A percentile compares a stretch with the other conserved stretches of the same genome.
phyloP scores from a whole-genome alignment of 2,113 vertebrate species.

The Epinephelus moara region DNA sequence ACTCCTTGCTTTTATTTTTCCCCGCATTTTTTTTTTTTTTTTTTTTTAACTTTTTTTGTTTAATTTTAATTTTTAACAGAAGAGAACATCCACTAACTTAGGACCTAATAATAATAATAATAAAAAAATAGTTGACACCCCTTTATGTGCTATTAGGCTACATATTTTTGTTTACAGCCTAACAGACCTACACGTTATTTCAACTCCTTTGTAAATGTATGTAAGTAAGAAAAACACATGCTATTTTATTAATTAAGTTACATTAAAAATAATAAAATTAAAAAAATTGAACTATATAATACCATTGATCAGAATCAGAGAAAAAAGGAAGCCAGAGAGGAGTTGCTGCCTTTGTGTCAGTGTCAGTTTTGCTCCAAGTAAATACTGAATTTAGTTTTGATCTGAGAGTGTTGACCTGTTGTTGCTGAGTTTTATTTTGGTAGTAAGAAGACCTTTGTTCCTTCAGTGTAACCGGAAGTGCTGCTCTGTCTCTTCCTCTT shows the following conservation, averaged over 20 bases:
- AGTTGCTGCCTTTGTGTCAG: neutral
- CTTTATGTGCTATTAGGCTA: too few relatives aligned
- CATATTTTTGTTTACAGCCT: too few relatives aligned
- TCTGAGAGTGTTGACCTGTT: neutral
- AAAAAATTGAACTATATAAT: neutral
- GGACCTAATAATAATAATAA: too few relatives aligned
- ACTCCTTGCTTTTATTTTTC: too few relatives aligned
- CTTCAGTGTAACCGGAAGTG: constrained; percentile 7
- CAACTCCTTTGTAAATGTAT: too few relatives aligned
- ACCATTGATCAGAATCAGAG: neutral
- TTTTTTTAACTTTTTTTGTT: too few relatives aligned
- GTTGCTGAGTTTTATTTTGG: constrained; percentile 29
- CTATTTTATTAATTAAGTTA: neutral
- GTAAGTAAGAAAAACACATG: too few relatives aligned
- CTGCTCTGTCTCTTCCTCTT: neutral
- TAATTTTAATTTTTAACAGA: too few relatives aligned
- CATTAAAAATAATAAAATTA: neutral
- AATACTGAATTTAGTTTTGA: neutral
- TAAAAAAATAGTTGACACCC: too few relatives aligned
- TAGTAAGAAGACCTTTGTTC: neutral
- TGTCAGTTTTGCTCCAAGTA: neutral
- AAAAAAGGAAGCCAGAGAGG: neutral
- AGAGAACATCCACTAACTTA: too few relatives aligned
- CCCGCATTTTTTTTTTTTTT: too few relatives aligned
- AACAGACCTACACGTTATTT: too few relatives aligned